A percentile compares a stretch with the other conserved stretches of the same genome.
Evolutionary conservation across 2,888 invertebrate genomes (phyloP).

Genomic region (Melipona beecheii): DNA sequence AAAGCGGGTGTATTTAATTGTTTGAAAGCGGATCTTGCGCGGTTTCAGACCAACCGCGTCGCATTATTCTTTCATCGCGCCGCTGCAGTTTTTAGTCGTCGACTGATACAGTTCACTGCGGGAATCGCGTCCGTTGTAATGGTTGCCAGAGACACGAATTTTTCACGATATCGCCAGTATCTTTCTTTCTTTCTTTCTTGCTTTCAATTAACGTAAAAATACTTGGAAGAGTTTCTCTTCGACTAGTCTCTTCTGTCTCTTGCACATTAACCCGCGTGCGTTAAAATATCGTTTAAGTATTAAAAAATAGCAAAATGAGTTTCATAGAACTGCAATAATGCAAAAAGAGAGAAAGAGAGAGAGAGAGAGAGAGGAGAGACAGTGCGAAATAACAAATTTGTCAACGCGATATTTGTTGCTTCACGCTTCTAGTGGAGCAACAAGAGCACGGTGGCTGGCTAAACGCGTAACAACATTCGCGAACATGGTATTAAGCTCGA

Average conservation of each 20-base stretch:
- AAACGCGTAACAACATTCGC: neutral
- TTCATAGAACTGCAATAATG: no score
- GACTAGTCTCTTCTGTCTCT: no score
- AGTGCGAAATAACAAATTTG: neutral
- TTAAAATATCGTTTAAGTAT: no score
- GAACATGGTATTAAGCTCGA: slow-evolving; percentile 3
- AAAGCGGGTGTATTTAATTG: slow-evolving; percentile 17
- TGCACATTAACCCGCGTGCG: no score
- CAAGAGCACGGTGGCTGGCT: neutral
- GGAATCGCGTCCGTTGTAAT: neutral
- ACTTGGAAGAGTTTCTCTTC: neutral
- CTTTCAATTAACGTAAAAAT: neutral
- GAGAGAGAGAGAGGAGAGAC: no score
- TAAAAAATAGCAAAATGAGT: no score
- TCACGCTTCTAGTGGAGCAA: neutral
- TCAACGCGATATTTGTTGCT: neutral
- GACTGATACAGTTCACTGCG: neutral
- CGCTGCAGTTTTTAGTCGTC: neutral
- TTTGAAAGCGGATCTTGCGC: slow-evolving; percentile 4
- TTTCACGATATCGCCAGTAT: neutral
- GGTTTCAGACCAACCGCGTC: neutral
- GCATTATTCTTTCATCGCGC: neutral
- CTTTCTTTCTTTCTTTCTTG: neutral
- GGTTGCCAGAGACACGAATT: neutral
- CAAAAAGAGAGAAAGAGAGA: no score